Conservation (phyloP, 2,113 vertebrate genomes). For the Aepyceros melampus region DNA sequence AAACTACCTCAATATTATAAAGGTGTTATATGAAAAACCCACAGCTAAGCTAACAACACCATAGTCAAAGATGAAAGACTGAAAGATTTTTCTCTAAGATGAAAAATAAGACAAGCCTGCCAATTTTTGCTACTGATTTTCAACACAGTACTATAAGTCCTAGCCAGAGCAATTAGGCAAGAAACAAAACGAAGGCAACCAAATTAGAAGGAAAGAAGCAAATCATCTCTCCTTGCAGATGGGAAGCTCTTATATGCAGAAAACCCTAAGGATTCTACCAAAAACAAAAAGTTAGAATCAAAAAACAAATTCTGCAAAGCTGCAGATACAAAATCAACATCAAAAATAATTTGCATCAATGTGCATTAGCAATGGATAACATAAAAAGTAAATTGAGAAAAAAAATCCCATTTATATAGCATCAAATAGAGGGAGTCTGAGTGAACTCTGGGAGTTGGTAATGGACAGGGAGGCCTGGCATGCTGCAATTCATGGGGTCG, state of each 20-base stretch:
- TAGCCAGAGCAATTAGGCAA: neutral
- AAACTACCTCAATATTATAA: neutral
- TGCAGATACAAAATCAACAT: neutral
- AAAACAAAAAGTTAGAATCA: neutral
- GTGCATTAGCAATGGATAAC: neutral
- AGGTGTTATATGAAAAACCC: neutral
- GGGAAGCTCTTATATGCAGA: neutral
- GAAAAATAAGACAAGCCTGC: neutral
- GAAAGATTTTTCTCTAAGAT: neutral
- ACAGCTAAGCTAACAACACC: neutral
- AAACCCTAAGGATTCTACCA: neutral
- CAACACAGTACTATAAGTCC: neutral
- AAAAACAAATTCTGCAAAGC: neutral
- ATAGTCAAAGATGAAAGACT: neutral
- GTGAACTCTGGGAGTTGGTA: too few relatives aligned
- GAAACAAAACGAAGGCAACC: neutral
- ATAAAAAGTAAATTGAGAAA: neutral
- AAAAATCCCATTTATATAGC: neutral
- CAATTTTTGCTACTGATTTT: neutral
- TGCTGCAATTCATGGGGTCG: too few relatives aligned
- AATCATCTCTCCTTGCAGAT: neutral
- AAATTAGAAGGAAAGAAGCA: neutral
- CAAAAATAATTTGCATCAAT: neutral
- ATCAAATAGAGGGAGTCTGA: neutral
- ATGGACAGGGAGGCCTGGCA: too few relatives aligned